Evolutionary conservation across 2,888 invertebrate species (phyloP).

Genomic region (Homarus gammarus): DNA sequence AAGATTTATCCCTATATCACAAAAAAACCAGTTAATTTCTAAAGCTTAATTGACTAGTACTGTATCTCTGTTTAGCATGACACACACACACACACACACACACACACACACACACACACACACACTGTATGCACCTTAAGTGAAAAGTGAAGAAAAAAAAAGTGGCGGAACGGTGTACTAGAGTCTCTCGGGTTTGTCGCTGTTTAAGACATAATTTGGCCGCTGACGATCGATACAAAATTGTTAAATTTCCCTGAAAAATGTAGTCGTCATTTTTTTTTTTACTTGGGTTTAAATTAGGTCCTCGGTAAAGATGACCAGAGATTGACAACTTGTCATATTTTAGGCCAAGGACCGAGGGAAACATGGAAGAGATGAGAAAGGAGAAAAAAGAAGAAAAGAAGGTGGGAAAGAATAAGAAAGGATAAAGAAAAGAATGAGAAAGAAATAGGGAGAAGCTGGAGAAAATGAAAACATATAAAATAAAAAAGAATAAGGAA

Average conservation of each 20-base stretch:
- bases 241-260: conserved; percentile 1
- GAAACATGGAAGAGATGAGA: background rate
- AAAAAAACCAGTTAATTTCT: too few relatives aligned
- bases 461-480: background rate
- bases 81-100: background rate
- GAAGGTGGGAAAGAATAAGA: background rate
- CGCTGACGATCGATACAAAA: conserved; percentile 5
- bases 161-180: background rate
- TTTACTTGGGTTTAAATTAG: background rate
- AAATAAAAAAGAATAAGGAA: too few relatives aligned
- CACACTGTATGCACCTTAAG: background rate
- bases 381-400: background rate
- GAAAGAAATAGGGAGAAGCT: background rate
- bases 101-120: background rate
- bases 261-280: background rate
- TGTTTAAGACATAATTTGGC: background rate
- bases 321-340: background rate
- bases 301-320: conserved; percentile 1
- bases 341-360: background rate
- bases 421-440: background rate
- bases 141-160: background rate
- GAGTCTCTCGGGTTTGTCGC: background rate
- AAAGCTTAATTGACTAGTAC: too few relatives aligned
- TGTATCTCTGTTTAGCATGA: too few relatives aligned
- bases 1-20: too few relatives aligned